Conservation (phyloP, 2,888 invertebrate species). For the Theodoxus fluviatilis region DNA sequence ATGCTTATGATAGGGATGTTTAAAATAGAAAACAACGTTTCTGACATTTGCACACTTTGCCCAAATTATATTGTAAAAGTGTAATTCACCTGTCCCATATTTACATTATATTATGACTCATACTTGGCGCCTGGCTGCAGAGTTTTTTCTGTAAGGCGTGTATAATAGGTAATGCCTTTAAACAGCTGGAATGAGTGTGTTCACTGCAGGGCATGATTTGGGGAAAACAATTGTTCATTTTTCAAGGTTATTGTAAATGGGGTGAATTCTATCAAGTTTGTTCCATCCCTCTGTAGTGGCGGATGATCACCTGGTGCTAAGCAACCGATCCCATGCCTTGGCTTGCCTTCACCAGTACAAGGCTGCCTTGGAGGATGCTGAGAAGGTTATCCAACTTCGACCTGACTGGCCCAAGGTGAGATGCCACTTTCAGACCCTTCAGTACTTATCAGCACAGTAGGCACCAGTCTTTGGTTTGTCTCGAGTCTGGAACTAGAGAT, state of each 20-base stretch:
- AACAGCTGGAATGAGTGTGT: not conserved
- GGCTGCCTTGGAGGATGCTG: constrained; percentile 75
- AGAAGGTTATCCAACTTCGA: constrained; percentile 71
- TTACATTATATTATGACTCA: constrained; percentile 22
- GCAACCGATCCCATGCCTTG: constrained; percentile 74
- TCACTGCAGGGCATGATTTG: constrained; percentile 19
- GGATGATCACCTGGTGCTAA: constrained; percentile 72
- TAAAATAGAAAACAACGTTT: no score
- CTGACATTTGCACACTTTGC: not conserved
- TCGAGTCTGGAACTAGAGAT: no score
- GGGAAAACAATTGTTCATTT: not conserved
- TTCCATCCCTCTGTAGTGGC: no score
- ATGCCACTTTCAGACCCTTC: no score
- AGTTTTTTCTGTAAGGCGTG: constrained; percentile 18
- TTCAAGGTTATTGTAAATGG: not conserved
- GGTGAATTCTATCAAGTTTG: no score
- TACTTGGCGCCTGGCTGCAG: constrained; percentile 15
- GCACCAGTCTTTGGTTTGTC: no score
- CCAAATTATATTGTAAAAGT: not conserved
- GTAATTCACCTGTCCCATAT: not conserved
- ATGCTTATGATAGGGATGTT: no score
- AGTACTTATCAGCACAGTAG: no score
- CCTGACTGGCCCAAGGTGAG: constrained; percentile 77
- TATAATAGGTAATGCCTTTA: not conserved
- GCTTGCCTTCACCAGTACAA: constrained; percentile 71